Evolutionary conservation across 2,797 vertebrate genomes (phyloP).

Genomic region (Pipistrellus pipistrellus): DNA sequence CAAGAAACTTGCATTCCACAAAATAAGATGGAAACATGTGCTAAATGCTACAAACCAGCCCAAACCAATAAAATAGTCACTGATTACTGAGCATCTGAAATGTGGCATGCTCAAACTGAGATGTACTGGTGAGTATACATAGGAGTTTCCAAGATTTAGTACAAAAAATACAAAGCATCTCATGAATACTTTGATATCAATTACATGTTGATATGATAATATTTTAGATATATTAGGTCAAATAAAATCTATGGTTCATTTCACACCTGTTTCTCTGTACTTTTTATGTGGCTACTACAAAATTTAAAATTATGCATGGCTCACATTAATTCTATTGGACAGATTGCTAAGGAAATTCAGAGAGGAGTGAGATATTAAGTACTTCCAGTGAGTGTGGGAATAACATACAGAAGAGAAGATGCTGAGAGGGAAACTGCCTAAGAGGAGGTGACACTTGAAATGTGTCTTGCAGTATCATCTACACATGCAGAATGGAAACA

Average conservation of each 20-base stretch:
- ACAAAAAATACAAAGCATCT: slow-evolving; percentile 13
- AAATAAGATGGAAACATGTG: not conserved
- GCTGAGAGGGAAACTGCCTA: not conserved
- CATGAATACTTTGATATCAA: not conserved
- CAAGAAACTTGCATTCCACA: not conserved
- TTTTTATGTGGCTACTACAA: not conserved
- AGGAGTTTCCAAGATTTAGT: not conserved
- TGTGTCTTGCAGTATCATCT: not conserved
- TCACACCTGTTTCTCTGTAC: not conserved
- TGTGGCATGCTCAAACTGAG: not conserved
- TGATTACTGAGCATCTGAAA: not conserved
- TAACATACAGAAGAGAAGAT: not conserved
- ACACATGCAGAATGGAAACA: not conserved
- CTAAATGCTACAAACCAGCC: not conserved
- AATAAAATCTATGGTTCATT: not conserved
- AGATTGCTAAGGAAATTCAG: not conserved
- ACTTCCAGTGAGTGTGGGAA: not conserved
- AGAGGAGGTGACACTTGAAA: not conserved
- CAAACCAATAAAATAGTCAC: not conserved
- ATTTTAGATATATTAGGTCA: not conserved
- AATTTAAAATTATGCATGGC: not conserved
- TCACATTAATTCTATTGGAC: not conserved
- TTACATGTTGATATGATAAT: not conserved
- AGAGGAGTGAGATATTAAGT: not conserved
- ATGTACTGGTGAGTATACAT: not conserved